Base-by-base conservation (phyloP, 2,797 vertebrate species). In the Picus viridis region DNA sequence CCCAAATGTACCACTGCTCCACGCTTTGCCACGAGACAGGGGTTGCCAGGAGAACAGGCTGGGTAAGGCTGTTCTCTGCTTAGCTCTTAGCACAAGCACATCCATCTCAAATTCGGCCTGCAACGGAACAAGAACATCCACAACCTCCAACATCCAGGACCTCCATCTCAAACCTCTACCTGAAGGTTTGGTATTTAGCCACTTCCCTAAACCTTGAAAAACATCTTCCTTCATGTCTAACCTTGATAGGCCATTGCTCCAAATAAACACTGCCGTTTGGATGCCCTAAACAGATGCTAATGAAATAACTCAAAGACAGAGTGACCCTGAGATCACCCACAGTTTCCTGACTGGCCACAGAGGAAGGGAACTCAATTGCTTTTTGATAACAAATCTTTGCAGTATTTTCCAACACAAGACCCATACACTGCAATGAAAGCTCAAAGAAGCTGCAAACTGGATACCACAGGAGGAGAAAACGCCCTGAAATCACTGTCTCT, bases 11-110 rank as follows among this genome's bases (percentile, higher is more conserved):
- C 13, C 1, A 1, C 0, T 39, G 67, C 49, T 12, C 1, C 20
- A 22, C 0, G 1, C 30, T 70, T 53, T 5, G 23, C 14, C 29
- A 36, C 2, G 2, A 71, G 39, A 20, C 0, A 4, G 59, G 84
- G 62, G 36, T 36, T 18, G 2, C 39, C 64, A 41, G 0, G 0
- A 65, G 61, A 47, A 71, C 2, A 10, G 51, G 43, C 43, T 64
- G 27, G 43, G 22, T 72, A 62, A 54, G 11, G 65, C 23, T 72
- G 26, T 57, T 53, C 69, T 30, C 32, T 45, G 47, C 22, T 47
- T 17, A 16, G 24, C 54, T 69, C n/a, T 62, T 22, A 12, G 24
- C 32, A 65, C 58, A 58, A 72, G 45, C 32, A 68, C 30, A 58
- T 32, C 41, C 41, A 30, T 10, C n/a, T 62, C 56, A 84, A 74